Evolutionary conservation across 2,888 invertebrate species (phyloP), one percentile per base, ranked within the genome.

Genomic region (Hoplodrina ambigua): DNA sequence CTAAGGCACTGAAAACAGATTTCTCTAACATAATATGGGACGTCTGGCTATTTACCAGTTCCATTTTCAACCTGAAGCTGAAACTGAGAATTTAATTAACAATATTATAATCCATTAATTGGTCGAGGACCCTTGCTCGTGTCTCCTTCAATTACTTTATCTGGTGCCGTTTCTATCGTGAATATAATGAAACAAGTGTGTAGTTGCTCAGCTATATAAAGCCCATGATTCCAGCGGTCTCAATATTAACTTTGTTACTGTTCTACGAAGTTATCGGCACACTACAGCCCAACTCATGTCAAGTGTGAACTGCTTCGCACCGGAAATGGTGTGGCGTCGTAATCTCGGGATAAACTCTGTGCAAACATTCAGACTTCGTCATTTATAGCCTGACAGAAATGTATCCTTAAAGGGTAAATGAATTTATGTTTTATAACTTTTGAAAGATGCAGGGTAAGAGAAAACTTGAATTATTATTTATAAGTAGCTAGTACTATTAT

Each of bases 291-390:
- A 52, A 58, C 53, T 70, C 60, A 58, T 44, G 46, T 44, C 57
- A 58, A 58, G 54, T 33, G 59, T 60, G 50, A 49, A 65, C 53
- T n/a, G 25, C 25, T 11, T 56, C 33, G 10, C 17, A 5, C 8
- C 59, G 65, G 69, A 77, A 77, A 82, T 72, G 50, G 63, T 55
- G 52, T 52, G 52, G 61, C 66, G 20, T 50, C 61, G 70, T 70
- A 82, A 78, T 75, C 63, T 67, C 53, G 56, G 25, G 60, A 66
- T 67, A 71, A 69, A 64, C 54, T 57, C 63, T 30, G 15, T 50
- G 53, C 13, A 54, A 60, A 71, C 54, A 70, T 71, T 66, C 58
- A 41, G 72, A 25, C 20, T 53, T 11, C 46, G 33, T 59, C 68
- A 68, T 71, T 71, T 56, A 55, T 66, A 55, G 55, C 3, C 13